These are phyloP conservation scores for Ypsolopha sequella DNA, from an alignment of 2,888 invertebrate species.

Conservation along the genomic window DNA sequence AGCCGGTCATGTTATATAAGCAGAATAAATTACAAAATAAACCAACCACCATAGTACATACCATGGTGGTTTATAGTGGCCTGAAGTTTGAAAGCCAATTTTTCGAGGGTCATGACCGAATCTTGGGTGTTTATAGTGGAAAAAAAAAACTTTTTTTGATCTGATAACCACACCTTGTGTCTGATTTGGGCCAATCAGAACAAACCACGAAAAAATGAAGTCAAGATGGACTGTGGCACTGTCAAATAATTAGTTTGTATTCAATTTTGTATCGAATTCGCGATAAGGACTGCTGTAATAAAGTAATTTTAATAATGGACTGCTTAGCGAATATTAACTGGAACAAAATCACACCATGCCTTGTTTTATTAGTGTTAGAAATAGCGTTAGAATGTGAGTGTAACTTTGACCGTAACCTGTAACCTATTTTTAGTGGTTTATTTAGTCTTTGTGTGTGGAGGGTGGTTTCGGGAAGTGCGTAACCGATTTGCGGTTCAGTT, in stretches of 20 bases:
- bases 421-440: conserved; percentile 9
- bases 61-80: no score
- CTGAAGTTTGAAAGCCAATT: no score
- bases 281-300: conserved; percentile 33
- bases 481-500: conserved; percentile 55
- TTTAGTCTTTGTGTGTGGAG: conserved; percentile 15
- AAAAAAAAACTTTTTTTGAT: no score
- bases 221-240: conserved; percentile 58
- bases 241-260: conserved; percentile 57
- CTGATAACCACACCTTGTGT: no score
- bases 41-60: no score
- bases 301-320: conserved; percentile 55
- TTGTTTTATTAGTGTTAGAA: conserved; percentile 76
- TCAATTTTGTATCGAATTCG: conserved; percentile 35
- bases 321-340: conserved; percentile 67
- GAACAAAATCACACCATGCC: conserved; percentile 76
- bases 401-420: conserved; percentile 10
- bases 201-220: conserved; percentile 67
- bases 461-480: conserved; percentile 10
- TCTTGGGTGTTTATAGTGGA: no score
- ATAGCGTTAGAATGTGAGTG: conserved; percentile 76
- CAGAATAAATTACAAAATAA: no score
- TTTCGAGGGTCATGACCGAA: no score
- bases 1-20: no score
- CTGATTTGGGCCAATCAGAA: conserved; percentile 71